Conservation (phyloP, 2,888 invertebrate genomes). For the Cheiracanthium punctorium region DNA sequence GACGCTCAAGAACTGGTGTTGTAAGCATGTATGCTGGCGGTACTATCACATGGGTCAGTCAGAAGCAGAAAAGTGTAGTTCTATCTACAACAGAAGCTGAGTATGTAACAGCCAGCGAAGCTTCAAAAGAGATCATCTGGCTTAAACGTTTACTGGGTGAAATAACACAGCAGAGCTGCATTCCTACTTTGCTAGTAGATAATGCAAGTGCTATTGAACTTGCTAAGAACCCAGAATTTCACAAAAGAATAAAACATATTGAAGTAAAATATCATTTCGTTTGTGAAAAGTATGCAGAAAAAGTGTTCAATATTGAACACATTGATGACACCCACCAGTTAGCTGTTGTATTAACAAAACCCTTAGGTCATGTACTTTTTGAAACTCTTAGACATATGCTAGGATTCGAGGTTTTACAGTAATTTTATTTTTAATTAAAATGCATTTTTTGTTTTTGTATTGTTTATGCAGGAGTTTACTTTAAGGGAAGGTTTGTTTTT, state of each 20-base stretch:
- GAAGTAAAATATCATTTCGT: slow-evolving; percentile 72
- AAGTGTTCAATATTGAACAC: too few relatives aligned
- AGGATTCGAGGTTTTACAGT: too few relatives aligned
- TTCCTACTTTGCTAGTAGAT: slow-evolving; percentile 50
- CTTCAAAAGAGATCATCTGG: slow-evolving; percentile 73
- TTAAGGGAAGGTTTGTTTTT: too few relatives aligned
- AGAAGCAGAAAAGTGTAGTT: slow-evolving; percentile 73
- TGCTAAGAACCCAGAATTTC: slow-evolving; percentile 72
- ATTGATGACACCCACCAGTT: too few relatives aligned
- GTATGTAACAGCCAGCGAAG: slow-evolving; percentile 58
- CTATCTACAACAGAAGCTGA: slow-evolving; percentile 72
- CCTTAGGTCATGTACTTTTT: too few relatives aligned
- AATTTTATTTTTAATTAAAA: too few relatives aligned
- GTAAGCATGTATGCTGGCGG: slow-evolving; percentile 16
- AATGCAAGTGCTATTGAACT: slow-evolving; percentile 73
- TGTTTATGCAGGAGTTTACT: too few relatives aligned
- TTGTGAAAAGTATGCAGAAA: slow-evolving; percentile 48
- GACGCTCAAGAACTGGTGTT: slow-evolving; percentile 32
- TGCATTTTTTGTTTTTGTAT: too few relatives aligned
- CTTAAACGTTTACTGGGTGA: slow-evolving; percentile 72
- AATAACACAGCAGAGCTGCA: background rate
- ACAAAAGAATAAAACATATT: slow-evolving; percentile 72
- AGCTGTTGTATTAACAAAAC: too few relatives aligned
- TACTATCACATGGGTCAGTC: slow-evolving; percentile 33
- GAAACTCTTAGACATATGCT: too few relatives aligned